A percentile compares a stretch with the other conserved stretches of the same genome.
phyloP scores from a whole-genome alignment of 1,140 invertebrate species.

The Drosophila carrolli region DNA sequence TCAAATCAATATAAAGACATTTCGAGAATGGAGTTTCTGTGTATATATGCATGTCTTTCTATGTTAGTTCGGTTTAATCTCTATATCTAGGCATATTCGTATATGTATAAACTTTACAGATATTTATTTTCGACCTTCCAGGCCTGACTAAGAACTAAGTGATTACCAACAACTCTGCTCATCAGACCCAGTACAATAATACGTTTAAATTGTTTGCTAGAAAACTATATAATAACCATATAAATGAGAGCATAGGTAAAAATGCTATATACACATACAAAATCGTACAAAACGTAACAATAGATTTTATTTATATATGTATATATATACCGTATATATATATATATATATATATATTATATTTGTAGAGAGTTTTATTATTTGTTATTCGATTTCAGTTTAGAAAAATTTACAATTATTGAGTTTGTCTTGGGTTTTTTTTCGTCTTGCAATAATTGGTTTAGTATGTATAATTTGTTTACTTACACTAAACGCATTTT shows the following conservation, averaged over 20 bases:
- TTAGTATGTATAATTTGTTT: constrained; percentile 61
- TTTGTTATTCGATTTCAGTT: constrained; percentile 22
- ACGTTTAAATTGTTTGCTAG: constrained; percentile 41
- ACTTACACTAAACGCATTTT: constrained; percentile 69
- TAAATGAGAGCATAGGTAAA: constrained; percentile 57
- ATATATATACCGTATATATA: neutral
- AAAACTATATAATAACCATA: constrained; percentile 67
- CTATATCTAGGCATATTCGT: constrained; percentile 50
- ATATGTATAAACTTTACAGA: constrained; percentile 71
- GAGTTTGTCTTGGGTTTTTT: constrained; percentile 35
- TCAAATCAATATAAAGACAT: constrained; percentile 14
- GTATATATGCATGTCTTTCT: constrained; percentile 33
- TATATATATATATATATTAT: constrained; percentile 11
- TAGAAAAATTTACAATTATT: constrained; percentile 78
- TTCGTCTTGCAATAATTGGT: constrained; percentile 18
- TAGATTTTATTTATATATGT: constrained; percentile 37
- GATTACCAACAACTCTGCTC: constrained; percentile 63
- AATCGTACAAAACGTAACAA: constrained; percentile 78
- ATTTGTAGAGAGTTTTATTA: constrained; percentile 9
- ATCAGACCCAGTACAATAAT: constrained; percentile 46
- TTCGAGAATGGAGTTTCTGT: constrained; percentile 44
- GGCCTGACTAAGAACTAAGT: constrained; percentile 58
- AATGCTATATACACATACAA: constrained; percentile 75
- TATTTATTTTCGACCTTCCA: constrained; percentile 58
- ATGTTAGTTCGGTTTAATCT: constrained; percentile 39